A percentile compares a stretch with the other conserved stretches of the same genome.
Evolutionary conservation across 1,140 invertebrate species (phyloP).

Genomic region (Papilio polytes): DNA sequence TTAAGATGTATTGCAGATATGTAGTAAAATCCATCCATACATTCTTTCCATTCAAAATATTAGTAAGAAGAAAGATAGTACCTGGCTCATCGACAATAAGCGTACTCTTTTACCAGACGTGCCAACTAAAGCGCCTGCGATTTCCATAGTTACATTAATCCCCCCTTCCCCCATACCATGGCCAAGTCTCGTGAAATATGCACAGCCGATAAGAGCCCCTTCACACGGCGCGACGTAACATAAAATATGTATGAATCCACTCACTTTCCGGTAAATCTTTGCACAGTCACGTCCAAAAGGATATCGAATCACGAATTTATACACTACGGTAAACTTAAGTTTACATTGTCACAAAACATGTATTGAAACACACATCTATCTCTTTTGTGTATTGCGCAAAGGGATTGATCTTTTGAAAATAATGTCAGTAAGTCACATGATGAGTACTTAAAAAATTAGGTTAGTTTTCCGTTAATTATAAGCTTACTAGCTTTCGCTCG

Average conservation of each 20-base stretch:
- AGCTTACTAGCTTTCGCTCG: too few species aligned
- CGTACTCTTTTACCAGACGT: neutral
- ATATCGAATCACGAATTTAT: neutral
- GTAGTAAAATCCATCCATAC: too few species aligned
- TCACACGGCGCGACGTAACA: conserved; percentile 8
- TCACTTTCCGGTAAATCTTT: conserved; percentile 18
- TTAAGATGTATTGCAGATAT: too few species aligned
- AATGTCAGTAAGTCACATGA: too few species aligned
- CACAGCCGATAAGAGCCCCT: conserved; percentile 4
- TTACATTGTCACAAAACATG: neutral
- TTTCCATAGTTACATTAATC: neutral
- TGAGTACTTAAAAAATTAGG: too few species aligned
- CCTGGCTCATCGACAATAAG: too few species aligned
- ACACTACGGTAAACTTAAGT: neutral
- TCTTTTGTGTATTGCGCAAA: too few species aligned
- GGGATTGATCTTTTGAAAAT: too few species aligned
- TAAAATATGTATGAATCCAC: conserved; percentile 16
- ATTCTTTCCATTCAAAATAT: too few species aligned
- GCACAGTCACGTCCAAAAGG: conserved; percentile 6
- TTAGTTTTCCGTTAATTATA: too few species aligned
- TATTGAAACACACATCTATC: neutral
- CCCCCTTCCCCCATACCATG: neutral
- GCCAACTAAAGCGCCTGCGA: neutral
- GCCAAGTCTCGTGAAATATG: conserved; percentile 7
- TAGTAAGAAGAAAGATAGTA: too few species aligned